Percentiles rank a stretch among this genome's conserved stretches.
Evolutionary conservation across 2,113 vertebrate species (phyloP).

Genomic region (Camelus dromedarius): DNA sequence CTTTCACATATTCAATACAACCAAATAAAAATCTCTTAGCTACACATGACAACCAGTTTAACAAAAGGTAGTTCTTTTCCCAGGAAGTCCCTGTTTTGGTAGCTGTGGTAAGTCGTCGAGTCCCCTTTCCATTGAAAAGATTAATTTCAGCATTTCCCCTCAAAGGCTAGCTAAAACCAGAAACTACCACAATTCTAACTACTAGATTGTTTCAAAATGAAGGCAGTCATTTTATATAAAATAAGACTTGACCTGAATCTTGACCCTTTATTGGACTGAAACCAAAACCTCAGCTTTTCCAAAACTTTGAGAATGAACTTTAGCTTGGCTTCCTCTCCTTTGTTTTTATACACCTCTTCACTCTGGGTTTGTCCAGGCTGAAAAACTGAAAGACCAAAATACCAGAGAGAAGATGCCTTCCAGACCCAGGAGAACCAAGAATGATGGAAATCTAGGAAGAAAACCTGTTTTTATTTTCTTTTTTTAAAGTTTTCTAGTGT

Average conservation of each 20-base stretch:
- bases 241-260: constrained; percentile 73
- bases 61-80: not conserved
- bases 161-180: constrained; percentile 57
- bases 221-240: constrained; percentile 71
- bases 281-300: constrained; percentile 70
- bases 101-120: constrained; percentile 31
- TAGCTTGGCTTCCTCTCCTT: constrained; percentile 31
- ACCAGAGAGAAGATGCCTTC: not conserved
- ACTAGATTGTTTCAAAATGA: constrained; percentile 39
- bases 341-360: constrained; percentile 64
- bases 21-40: not conserved
- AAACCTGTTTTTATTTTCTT: not conserved
- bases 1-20: not conserved
- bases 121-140: constrained; percentile 39
- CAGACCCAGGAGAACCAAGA: not conserved
- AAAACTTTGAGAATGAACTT: constrained; percentile 57
- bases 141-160: constrained; percentile 63
- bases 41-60: not conserved
- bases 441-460: constrained; percentile 66
- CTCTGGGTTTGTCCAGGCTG: constrained; percentile 2
- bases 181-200: constrained; percentile 38
- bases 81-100: constrained; percentile 33
- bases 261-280: constrained; percentile 58
- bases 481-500: not conserved
- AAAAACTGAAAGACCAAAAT: constrained; percentile 61